Evolutionary conservation across 2,113 vertebrate species (phyloP), one percentile per base, ranked within the genome.

Genomic region (Corydoras sp.): DNA sequence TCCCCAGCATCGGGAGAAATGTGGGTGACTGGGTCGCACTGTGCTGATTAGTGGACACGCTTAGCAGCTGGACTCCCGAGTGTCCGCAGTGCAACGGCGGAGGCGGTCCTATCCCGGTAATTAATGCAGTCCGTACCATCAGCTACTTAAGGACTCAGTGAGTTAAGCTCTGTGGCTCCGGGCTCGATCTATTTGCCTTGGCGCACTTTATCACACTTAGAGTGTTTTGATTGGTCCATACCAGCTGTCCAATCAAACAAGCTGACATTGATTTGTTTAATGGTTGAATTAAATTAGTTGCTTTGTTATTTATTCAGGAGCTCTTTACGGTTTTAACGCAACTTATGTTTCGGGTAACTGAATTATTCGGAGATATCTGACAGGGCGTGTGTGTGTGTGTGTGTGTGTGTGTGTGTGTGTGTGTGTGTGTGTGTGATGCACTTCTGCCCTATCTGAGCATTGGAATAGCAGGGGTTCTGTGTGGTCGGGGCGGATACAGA

Each of bases 391-490:
- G 11, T 2, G n/a, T 13, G 15, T 58, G 10, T 68, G 32, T 35
- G 55, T 69, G 67, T 56, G 29, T 60, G 60, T 43, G 31, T 48
- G 32, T 15, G 72, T 71, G 68, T 68, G 64, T 67, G 67, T 58
- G 35, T 49, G 67, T 58, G 43, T 70, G 58, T 64, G 15, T 67
- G n/a, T 29, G 13, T 24, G 8, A 68, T 64, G 48, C 64, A 55
- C 43, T 55, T 59, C 43, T 69, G 69, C 69, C 78, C 51, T 69
- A 60, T 69, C 58, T 72, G 56, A 78, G 71, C 24, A 66, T 71
- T 69, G 68, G 65, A 75, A 81, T 73, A 81, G 78, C 59, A 59
- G 72, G 62, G 61, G 73, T 64, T 72, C 73, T 80, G 68, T 75
- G 58, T 69, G 58, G 63, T 32, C 59, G 15, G 31, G 59, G 65